Evolutionary conservation across 2,797 vertebrate genomes (phyloP), one percentile per base, ranked within the genome.

Genomic region (Danio albolineatus): DNA sequence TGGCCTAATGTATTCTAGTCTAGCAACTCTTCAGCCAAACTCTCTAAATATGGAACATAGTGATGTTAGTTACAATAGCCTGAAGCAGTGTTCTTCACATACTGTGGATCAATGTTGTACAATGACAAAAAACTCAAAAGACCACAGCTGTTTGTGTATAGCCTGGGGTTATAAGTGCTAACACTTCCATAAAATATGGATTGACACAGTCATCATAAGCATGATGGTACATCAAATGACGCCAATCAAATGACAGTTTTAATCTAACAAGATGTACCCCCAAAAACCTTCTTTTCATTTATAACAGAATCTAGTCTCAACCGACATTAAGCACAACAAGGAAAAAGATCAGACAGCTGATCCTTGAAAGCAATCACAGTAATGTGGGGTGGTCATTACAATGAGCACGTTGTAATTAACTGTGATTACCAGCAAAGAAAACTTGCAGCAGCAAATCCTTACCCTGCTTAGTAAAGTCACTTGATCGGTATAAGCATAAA

Each of bases 371-470:
- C 14, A 73, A 57, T 73, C 14, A 59, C 19, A n/a, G 36, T 43
- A 54, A 56, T 2, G 8, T 36, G 54, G 56, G 44, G 44, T 12
- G 7, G 38, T 12, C 17, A 39, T 70, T 53, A 39, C 66, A 70
- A 19, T 16, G 13, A 57, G 53, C 51, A 57, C n/a, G 1, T n/a
- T 59, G 71, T 73, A 14, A 73, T 73, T 73, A 59, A 71, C 54
- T 16, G 71, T 54, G 69, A 57, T 72, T 57, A 28, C 21, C 1
- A 60, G 43, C 16, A 39, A 39, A 28, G 21, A 73, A 73, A 59
- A 65, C 17, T 1, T 48, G n/a, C 5, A 14, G 19, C 44, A 61
- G 64, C 2, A 67, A 38, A 81, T 67, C 64, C 5, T 53, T 61
- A 59, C 67, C 48, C 64, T 76, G 39, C 61, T 39, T 7, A 60